A percentile compares a stretch with the other conserved stretches of the same genome.
These are phyloP conservation scores for Falcunculus frontatus DNA, from an alignment of 2,113 vertebrate genomes.

Conservation along the genomic window DNA sequence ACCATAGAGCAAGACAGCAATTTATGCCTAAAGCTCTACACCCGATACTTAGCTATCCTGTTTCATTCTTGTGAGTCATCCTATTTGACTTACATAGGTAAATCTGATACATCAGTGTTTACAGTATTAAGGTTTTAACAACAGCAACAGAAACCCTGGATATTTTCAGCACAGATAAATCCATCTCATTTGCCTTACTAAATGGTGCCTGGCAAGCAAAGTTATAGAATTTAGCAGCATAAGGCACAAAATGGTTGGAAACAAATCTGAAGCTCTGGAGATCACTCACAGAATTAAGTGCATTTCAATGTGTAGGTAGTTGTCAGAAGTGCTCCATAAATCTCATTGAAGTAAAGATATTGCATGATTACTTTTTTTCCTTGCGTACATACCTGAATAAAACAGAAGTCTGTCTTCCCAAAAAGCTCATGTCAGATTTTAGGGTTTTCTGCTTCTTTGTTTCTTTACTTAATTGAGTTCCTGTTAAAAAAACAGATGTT, in stretches of 20 bases:
- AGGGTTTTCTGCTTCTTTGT: not conserved
- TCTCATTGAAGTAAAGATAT: not conserved
- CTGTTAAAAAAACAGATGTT: not conserved
- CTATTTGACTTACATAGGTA: not conserved
- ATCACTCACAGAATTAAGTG: not conserved
- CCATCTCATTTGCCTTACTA: not conserved
- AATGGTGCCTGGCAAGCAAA: not conserved
- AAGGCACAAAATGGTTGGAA: not conserved
- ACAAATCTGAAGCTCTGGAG: not conserved
- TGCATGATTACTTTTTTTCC: not conserved
- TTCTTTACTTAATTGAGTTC: not conserved
- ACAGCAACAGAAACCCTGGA: not conserved
- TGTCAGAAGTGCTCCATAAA: not conserved
- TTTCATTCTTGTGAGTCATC: not conserved
- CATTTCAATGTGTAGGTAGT: not conserved
- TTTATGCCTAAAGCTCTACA: not conserved
- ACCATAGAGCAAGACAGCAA: not conserved
- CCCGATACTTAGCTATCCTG: not conserved
- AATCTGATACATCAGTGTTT: not conserved
- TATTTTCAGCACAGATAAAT: slow-evolving; percentile 3
- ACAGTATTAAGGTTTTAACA: not conserved
- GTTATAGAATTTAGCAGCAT: not conserved
- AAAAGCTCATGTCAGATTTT: not conserved
- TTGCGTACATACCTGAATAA: not conserved
- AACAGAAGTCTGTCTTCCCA: not conserved